Base-by-base conservation (phyloP, 2,888 invertebrate genomes). In the Pelosia muscerda region DNA sequence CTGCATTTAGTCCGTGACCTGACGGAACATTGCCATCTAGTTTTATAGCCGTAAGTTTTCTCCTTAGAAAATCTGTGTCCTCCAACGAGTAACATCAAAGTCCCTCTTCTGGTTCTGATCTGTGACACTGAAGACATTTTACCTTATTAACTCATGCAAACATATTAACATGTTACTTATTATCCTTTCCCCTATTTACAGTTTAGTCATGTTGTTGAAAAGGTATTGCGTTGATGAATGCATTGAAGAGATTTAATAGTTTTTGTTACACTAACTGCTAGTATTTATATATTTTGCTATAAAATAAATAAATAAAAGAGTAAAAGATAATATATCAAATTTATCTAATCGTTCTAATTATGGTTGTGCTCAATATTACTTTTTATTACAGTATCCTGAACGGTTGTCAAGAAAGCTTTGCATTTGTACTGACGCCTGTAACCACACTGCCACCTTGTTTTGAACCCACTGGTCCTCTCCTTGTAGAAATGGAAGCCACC, bases 21-120 rank as follows among this genome's bases (percentile, higher is more conserved):
- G 2, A 84, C 88, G 6, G 90, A 89, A 68, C 91, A 91, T 2
- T 84, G 76, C 91, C 91, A 91, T 38, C 86, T 64, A 2, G 74
- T 84, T 61, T 78, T 85, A 11, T 49, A 10, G 0, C 84, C 83
- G n/a, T 65, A 66, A 0, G 73, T 69, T 34, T 69, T 68, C 34
- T 84, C 79, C 8, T 77, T 73, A 54, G 79, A 85, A 68, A 83
- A 84, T 0, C 77, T 75, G 59, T 73, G 78, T 0, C 77, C 78
- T 15, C 75, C 80, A 15, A 82, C 73, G n/a, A 75, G 59, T 23
- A 82, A 63, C 73, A 82, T 81, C 2, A 75, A 42, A 25, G 75
- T 81, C 9, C 82, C 82, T 75, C 81, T 77, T 69, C 77, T 80
- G 19, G 79, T 80, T 64, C 53, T 73, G 49, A 71, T 73, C 65